Evolutionary conservation across 1,140 invertebrate genomes (phyloP).

Genomic region (Drosophila lini): DNA sequence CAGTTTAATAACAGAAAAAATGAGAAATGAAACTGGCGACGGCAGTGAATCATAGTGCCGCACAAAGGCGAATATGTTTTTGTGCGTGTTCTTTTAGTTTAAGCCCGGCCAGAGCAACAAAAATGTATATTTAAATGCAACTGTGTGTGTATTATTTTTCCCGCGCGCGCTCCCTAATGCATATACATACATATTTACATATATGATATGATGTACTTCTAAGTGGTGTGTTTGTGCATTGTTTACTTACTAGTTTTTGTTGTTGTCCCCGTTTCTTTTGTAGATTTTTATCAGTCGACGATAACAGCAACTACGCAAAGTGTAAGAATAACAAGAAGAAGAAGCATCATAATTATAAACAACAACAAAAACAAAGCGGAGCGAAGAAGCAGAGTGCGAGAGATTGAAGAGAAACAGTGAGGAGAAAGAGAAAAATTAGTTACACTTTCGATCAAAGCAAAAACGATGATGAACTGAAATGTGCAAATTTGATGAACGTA

Average conservation of each 20-base stretch:
- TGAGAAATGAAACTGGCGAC: slow-evolving; percentile 1
- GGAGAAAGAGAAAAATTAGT: slow-evolving; percentile 22
- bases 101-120: slow-evolving; percentile 8
- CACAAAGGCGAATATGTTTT: slow-evolving; percentile 21
- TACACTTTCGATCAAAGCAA: slow-evolving; percentile 37
- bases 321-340: slow-evolving; percentile 32
- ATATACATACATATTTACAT: not conserved
- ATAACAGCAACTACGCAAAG: slow-evolving; percentile 46
- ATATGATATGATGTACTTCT: not conserved
- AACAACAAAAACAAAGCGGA: slow-evolving; percentile 38
- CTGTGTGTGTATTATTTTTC: slow-evolving; percentile 50
- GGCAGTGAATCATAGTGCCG: slow-evolving; percentile 55
- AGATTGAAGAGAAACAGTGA: not conserved
- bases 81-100: slow-evolving; percentile 39
- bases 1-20: slow-evolving; percentile 34
- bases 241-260: slow-evolving; percentile 73
- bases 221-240: slow-evolving; percentile 32
- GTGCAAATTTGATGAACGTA: slow-evolving; percentile 83
- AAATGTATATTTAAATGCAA: slow-evolving; percentile 16
- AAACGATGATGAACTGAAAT: slow-evolving; percentile 84
- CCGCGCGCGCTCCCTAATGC: slow-evolving; percentile 47
- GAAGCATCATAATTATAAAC: slow-evolving; percentile 26
- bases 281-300: slow-evolving; percentile 70
- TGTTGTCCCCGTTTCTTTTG: slow-evolving; percentile 53
- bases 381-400: slow-evolving; percentile 11